Conservation (phyloP, 2,888 invertebrate genomes). For the Platerodrilus igneus region DNA sequence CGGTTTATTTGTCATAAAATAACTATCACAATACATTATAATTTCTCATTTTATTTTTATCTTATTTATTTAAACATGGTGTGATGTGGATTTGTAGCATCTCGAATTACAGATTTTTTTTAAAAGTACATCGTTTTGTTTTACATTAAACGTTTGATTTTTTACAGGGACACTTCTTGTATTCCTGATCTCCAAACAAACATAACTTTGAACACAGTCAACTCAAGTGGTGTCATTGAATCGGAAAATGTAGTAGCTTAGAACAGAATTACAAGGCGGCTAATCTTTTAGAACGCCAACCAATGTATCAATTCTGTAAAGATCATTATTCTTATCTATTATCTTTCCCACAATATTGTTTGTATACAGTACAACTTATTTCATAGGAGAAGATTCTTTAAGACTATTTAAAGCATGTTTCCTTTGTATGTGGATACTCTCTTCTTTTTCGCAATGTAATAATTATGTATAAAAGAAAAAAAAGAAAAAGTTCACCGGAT, state of each 20-base stretch:
- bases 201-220: conserved; percentile 23
- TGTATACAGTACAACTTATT: conserved; percentile 16
- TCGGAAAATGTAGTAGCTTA: conserved; percentile 14
- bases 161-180: conserved; percentile 25
- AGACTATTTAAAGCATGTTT: no score
- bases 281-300: conserved; percentile 21
- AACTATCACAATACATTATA: no score
- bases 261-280: conserved; percentile 2
- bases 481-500: no score
- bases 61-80: no score
- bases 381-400: no score
- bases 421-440: no score
- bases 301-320: conserved; percentile 9
- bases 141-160: conserved; percentile 17
- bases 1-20: no score
- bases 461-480: no score
- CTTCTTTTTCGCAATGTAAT: no score
- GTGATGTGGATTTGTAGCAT: no score
- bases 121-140: conserved; percentile 15
- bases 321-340: conserved; percentile 4
- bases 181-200: conserved; percentile 24
- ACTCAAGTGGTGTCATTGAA: conserved; percentile 13
- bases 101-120: conserved; percentile 1
- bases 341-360: conserved; percentile 7
- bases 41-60: no score